Evolutionary conservation across 2,113 vertebrate species (phyloP).

Genomic region (Hucho hucho): DNA sequence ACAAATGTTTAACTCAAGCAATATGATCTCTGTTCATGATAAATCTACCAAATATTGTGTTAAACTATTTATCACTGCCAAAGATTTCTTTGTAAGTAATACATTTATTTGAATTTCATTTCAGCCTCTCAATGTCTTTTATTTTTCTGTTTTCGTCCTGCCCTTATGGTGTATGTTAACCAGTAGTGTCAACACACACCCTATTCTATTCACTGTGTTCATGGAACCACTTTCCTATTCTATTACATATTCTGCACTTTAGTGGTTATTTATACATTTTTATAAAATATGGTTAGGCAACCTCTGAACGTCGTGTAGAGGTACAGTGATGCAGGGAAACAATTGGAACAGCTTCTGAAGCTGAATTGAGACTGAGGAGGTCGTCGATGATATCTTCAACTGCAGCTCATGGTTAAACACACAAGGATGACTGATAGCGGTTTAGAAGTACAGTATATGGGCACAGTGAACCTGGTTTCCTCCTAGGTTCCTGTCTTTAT

Average conservation of each 20-base stretch:
- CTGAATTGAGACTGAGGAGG: too few relatives aligned
- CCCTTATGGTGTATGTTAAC: neutral
- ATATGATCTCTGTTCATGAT: conserved; percentile 41
- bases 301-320: too few relatives aligned
- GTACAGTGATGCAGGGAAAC: too few relatives aligned
- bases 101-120: conserved; percentile 57
- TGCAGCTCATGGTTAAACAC: too few relatives aligned
- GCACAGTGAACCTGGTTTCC: too few relatives aligned
- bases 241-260: neutral
- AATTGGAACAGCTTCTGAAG: too few relatives aligned
- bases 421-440: neutral
- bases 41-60: conserved; percentile 56
- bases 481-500: too few relatives aligned
- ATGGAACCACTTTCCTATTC: neutral
- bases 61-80: conserved; percentile 50
- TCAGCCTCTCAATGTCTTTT: neutral
- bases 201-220: neutral
- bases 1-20: conserved; percentile 38
- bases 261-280: too few relatives aligned
- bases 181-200: neutral
- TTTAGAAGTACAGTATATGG: too few relatives aligned
- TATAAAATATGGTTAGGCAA: too few relatives aligned
- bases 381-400: too few relatives aligned
- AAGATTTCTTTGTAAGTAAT: conserved; percentile 68
- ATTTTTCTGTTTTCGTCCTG: neutral